phyloP scores from a whole-genome alignment of 2,888 invertebrate genomes.

The Zootermopsis nevadensis region DNA sequence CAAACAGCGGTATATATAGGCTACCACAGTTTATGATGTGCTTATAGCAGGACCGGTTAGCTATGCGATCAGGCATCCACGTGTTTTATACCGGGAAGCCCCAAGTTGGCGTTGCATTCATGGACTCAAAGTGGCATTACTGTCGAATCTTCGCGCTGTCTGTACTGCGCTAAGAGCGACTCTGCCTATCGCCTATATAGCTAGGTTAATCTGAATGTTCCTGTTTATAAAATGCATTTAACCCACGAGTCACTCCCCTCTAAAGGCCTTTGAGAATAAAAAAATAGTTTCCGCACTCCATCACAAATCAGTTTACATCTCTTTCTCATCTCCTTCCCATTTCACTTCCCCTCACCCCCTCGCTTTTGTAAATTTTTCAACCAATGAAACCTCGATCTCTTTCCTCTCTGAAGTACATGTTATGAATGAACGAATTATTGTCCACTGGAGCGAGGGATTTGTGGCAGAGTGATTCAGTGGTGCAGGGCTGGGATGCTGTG shows the following conservation, averaged over 20 bases:
- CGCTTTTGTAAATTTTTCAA: not conserved
- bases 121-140: no score
- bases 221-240: no score
- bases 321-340: not conserved
- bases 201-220: no score
- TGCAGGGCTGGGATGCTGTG: not conserved
- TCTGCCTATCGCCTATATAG: no score
- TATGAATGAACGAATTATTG: not conserved
- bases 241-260: not conserved
- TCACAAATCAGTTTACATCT: not conserved
- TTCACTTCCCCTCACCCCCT: not conserved
- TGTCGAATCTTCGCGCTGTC: no score
- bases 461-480: not conserved
- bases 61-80: no score
- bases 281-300: not conserved
- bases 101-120: no score
- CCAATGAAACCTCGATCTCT: not conserved
- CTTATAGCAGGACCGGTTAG: no score
- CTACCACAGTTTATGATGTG: no score
- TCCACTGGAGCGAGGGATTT: constrained; percentile 12
- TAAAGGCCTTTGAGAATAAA: not conserved
- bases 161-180: no score
- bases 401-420: not conserved
- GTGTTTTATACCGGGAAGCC: no score
- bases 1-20: no score